Evolutionary conservation across 2,797 vertebrate genomes (phyloP).

Genomic region (Cuniculus paca): DNA sequence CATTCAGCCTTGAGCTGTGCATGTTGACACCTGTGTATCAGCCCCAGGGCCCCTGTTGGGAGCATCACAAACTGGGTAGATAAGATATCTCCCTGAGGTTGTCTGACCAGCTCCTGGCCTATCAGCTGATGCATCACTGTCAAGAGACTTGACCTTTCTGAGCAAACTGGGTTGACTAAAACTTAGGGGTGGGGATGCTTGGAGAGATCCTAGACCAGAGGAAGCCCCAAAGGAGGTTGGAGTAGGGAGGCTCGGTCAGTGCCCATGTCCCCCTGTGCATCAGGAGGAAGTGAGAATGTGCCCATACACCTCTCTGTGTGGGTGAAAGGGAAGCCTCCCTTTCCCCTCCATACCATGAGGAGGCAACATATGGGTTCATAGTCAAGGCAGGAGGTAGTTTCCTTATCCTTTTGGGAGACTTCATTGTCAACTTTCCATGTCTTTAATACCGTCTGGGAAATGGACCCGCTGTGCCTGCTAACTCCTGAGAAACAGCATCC

Average conservation of each 20-base stretch:
- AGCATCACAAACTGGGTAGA: accelerated
- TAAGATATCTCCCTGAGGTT: background rate
- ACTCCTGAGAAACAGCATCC: background rate
- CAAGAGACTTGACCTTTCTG: background rate
- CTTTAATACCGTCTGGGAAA: background rate
- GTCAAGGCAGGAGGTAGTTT: background rate
- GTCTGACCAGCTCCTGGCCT: background rate
- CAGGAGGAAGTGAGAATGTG: background rate
- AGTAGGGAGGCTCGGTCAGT: background rate
- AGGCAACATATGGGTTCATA: background rate
- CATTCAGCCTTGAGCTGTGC: background rate
- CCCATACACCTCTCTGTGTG: background rate
- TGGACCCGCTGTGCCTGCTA: background rate
- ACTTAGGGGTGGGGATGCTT: background rate
- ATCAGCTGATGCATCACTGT: background rate
- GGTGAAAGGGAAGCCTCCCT: background rate
- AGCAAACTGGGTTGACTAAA: background rate
- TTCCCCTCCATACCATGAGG: background rate
- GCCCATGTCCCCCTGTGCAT: accelerated
- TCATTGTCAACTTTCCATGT: background rate
- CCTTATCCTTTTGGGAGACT: background rate
- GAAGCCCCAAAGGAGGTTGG: background rate
- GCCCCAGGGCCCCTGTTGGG: accelerated
- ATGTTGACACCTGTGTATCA: accelerated
- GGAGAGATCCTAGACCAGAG: background rate